These are phyloP conservation scores for Cyanistes caeruleus DNA, from an alignment of 2,113 vertebrate species.

Conservation along the genomic window DNA sequence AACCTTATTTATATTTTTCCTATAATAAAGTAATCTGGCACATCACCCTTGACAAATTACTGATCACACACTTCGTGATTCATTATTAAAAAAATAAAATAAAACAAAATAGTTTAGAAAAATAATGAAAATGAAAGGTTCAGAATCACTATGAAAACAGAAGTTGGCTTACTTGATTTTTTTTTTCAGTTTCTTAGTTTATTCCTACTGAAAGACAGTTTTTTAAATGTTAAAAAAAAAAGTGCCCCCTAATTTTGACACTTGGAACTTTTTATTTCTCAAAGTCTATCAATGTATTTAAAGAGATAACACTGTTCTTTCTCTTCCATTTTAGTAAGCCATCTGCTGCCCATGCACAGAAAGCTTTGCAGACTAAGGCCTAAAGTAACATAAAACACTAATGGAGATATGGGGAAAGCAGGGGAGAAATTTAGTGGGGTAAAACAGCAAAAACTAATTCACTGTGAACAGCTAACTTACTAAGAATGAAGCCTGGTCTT, in stretches of 20 bases:
- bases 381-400: background rate
- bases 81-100: background rate
- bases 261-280: background rate
- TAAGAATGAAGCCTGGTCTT: background rate
- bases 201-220: background rate
- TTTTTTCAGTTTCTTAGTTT: background rate
- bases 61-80: background rate
- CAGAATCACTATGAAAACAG: background rate
- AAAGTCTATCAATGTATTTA: background rate
- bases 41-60: background rate
- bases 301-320: background rate
- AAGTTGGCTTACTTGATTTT: background rate
- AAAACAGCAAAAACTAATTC: background rate
- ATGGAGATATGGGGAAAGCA: background rate
- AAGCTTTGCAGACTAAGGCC: background rate
- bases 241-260: background rate
- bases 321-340: background rate
- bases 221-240: background rate
- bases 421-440: background rate
- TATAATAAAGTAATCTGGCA: background rate
- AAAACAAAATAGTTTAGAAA: background rate
- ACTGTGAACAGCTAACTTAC: background rate
- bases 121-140: background rate
- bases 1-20: background rate
- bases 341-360: background rate